phyloP scores from a whole-genome alignment of 1,140 invertebrate species.

The Neodiprion pinetum region DNA sequence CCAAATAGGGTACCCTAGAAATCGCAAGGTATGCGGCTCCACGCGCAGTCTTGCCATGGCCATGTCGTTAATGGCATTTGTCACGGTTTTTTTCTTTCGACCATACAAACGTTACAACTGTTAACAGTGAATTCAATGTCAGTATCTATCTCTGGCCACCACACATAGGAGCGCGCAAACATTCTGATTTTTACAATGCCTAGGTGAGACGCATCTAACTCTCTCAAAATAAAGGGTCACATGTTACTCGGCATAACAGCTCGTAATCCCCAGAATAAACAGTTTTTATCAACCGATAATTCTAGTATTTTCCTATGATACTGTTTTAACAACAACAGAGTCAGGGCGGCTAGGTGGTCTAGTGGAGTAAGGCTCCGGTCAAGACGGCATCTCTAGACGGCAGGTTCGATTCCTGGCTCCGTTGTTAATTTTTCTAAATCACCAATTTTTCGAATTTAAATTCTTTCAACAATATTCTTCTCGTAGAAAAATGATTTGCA shows the following conservation, averaged over 20 bases:
- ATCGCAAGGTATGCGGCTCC: constrained; percentile 17
- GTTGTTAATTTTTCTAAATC: no score
- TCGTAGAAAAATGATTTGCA: no score
- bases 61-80: constrained; percentile 12
- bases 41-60: constrained; percentile 6
- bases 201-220: constrained; percentile 53
- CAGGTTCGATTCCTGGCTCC: no score
- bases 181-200: constrained; percentile 57
- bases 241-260: constrained; percentile 42
- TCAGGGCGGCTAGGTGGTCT: no score
- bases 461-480: no score
- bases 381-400: no score
- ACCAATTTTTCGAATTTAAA: no score
- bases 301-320: constrained; percentile 5
- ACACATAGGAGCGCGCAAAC: constrained; percentile 51
- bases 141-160: constrained; percentile 56
- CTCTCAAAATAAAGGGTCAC: constrained; percentile 33
- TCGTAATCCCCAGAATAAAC: constrained; percentile 37
- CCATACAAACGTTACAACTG: constrained; percentile 37
- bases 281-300: constrained; percentile 20
- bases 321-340: not conserved
- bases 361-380: no score
- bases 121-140: constrained; percentile 46
- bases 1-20: constrained; percentile 25
- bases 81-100: constrained; percentile 16